Base-by-base conservation (phyloP, 2,888 invertebrate species). In the Noctua fimbriata region DNA sequence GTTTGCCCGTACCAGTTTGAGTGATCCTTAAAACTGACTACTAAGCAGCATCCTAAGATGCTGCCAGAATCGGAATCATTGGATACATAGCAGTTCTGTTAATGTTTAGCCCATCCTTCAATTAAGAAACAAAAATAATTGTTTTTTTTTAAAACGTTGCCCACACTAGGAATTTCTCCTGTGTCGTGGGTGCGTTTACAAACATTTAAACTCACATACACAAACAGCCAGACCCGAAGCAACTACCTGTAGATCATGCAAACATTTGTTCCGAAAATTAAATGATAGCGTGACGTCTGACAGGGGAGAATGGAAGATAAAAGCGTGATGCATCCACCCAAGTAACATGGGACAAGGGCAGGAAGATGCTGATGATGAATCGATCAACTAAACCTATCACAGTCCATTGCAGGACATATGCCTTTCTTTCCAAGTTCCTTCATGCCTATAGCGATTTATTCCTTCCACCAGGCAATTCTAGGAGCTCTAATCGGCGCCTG, bases 401-500 rank as follows among this genome's bases (percentile, higher is more conserved):
- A 60, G 16, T 28, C 6, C 28, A 28, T 1, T 14, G 6, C 14
- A 1, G 14, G 58, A 58, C n/a, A 0, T 28, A 14, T 1, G 10
- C 55, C 24, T n/a, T 4, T 1, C 58, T 28, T 60, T 60, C 16
- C 28, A 18, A 18, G 9, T 58, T 5, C 3, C 9, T 58, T 21
- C 1, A 47, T 10, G n/a, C 14, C 5, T 18, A 44, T 14, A 32
- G 12, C 16, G 0, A n/a, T 60, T 18, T 16, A 1, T 36, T 74
- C 36, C 1, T 32, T 14, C 12, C 67, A 67, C 4, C 84, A 96
- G 96, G 89, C 92, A 4, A 82, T 95, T 28, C 94, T 96, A 93
- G 94, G 94, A 9, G 87, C 91, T 0, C 89, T 96, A 32, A 95
- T 95, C 1, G 95, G 94, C 0, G 91, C 91, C 0, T 94, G 94